A percentile compares a stretch with the other conserved stretches of the same genome.
Evolutionary conservation across 2,113 vertebrate genomes (phyloP).

Genomic region (Hypanus sabinus): DNA sequence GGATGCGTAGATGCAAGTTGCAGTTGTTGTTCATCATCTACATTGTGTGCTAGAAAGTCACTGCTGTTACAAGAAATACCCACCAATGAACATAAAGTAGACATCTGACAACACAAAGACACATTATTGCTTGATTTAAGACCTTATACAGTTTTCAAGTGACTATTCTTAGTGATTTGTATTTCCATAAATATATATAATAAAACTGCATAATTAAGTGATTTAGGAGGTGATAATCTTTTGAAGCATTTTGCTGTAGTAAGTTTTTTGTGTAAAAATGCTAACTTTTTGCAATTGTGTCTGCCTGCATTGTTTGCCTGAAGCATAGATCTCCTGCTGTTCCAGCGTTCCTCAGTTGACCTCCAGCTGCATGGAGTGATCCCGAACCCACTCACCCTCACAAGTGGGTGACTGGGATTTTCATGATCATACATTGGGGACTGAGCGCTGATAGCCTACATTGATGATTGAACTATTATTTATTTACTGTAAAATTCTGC

Average conservation of each 20-base stretch:
- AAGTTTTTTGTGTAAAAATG: neutral
- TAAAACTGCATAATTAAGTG: neutral
- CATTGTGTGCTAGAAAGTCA: neutral
- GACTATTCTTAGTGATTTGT: neutral
- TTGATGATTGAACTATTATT: conserved; percentile 17
- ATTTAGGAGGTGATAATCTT: neutral
- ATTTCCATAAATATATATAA: neutral
- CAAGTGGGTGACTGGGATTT: neutral
- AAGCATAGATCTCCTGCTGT: neutral
- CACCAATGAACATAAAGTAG: neutral
- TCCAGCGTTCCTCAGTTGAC: neutral
- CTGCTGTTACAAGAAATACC: neutral
- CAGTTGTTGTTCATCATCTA: neutral
- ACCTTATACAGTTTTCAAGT: neutral
- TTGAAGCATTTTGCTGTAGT: too few relatives aligned
- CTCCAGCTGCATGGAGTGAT: neutral
- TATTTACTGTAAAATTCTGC: neutral
- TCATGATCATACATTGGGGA: neutral
- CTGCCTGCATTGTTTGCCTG: neutral
- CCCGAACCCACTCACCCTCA: neutral
- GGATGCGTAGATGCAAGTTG: too few relatives aligned
- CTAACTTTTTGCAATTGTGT: neutral
- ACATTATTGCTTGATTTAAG: neutral
- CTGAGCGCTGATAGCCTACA: neutral
- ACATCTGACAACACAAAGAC: neutral